Percentiles rank a stretch among this genome's conserved stretches.
Evolutionary conservation across 2,113 vertebrate genomes (phyloP).

Genomic region (Lutjanus erythropterus): DNA sequence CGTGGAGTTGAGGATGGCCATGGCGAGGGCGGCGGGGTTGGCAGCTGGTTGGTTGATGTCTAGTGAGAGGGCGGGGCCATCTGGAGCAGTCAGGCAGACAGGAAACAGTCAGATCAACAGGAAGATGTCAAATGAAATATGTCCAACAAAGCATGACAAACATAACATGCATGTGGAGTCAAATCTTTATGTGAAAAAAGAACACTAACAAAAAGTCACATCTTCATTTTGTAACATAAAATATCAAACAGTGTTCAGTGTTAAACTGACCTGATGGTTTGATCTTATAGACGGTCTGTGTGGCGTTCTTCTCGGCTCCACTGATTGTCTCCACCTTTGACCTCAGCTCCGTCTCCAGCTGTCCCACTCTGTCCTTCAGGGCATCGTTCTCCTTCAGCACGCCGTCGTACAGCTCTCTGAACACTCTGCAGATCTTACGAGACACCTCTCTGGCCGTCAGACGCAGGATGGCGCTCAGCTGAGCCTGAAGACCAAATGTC

Average conservation of each 20-base stretch:
- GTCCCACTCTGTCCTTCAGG: conserved; percentile 40
- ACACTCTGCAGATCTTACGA: conserved; percentile 65
- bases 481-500: conserved; percentile 15
- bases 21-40: conserved; percentile 30
- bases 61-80: conserved; percentile 6
- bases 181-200: no score
- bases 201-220: no score
- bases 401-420: conserved; percentile 44
- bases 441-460: conserved; percentile 20
- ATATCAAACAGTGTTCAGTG: no score
- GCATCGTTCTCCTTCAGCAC: conserved; percentile 22
- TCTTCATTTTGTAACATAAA: no score
- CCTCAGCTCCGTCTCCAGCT: conserved; percentile 6
- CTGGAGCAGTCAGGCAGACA: conserved; percentile 19
- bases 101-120: no score
- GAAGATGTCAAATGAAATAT: no score
- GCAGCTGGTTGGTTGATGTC: conserved; percentile 35
- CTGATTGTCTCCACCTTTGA: neutral
- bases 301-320: neutral
- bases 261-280: conserved; percentile 34
- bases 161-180: no score
- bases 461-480: conserved; percentile 29
- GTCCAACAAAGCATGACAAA: no score
- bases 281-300: neutral
- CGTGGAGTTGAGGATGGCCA: conserved; percentile 36